Conservation (phyloP, 2,797 vertebrate species). For the Chlorospingus semifuscus region DNA sequence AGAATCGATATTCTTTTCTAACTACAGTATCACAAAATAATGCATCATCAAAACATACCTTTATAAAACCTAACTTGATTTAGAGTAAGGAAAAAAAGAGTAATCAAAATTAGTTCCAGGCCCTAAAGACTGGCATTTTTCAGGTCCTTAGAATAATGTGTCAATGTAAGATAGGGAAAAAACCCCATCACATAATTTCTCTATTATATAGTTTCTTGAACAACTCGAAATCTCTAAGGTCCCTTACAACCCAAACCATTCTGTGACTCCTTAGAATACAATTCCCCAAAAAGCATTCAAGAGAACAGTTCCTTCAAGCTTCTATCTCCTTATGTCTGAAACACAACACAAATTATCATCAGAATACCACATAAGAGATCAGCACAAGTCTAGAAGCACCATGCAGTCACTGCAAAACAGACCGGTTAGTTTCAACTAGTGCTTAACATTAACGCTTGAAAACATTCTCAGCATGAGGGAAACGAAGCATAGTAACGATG, state of each 20-base stretch:
- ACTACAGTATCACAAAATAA: background rate
- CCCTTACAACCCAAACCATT: background rate
- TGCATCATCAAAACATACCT: background rate
- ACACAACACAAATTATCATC: background rate
- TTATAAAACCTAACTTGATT: background rate
- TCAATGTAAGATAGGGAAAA: background rate
- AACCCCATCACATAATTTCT: fast-evolving
- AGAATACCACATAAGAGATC: background rate
- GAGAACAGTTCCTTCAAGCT: background rate
- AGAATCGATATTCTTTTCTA: background rate
- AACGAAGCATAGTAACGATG: fast-evolving
- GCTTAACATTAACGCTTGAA: background rate
- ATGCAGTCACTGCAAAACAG: background rate
- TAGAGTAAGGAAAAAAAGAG: background rate
- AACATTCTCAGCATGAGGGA: background rate
- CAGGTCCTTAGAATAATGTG: background rate
- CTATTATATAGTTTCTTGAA: background rate
- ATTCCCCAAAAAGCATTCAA: background rate
- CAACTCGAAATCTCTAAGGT: background rate
- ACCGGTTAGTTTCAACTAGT: background rate
- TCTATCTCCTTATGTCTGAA: background rate
- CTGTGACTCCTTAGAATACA: background rate
- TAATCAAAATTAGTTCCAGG: background rate
- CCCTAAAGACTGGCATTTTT: background rate
- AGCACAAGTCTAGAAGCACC: background rate